Percentiles rank a stretch among this genome's conserved stretches.
These are phyloP conservation scores for Athalia circularis DNA, from an alignment of 2,888 invertebrate genomes.

Conservation along the genomic window DNA sequence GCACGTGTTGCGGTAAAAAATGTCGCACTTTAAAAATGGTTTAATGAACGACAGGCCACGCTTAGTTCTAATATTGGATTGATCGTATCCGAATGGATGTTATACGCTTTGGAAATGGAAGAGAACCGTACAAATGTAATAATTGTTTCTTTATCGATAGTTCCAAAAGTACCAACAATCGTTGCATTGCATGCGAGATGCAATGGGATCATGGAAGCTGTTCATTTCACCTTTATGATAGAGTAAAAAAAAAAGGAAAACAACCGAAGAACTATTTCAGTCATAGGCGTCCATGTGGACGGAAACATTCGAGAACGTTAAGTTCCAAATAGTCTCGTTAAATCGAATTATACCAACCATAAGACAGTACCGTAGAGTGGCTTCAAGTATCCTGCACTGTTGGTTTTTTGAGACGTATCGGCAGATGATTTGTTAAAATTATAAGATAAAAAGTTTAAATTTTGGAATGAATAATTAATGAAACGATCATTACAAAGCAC, in stretches of 20 bases:
- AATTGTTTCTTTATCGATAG: not conserved
- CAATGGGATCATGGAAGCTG: not conserved
- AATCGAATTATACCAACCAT: constrained; percentile 19
- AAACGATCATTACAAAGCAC: no score
- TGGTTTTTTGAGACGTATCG: not conserved
- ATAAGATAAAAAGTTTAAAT: no score
- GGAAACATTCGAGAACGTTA: constrained; percentile 26
- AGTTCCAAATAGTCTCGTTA: constrained; percentile 33
- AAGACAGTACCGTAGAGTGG: not conserved
- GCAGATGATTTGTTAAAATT: no score
- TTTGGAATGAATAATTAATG: no score
- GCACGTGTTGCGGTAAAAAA: constrained; percentile 45
- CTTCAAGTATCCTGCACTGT: not conserved
- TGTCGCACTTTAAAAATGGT: constrained; percentile 34
- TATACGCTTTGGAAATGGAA: not conserved
- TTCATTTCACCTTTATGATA: constrained; percentile 17
- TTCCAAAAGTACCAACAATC: not conserved
- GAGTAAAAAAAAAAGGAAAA: not conserved
- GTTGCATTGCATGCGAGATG: not conserved
- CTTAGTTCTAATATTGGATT: constrained; percentile 23
- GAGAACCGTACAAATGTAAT: not conserved
- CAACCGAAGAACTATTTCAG: constrained; percentile 39
- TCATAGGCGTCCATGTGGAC: constrained; percentile 23
- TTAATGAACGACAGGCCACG: constrained; percentile 7
- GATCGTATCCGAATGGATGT: not conserved